Conservation (phyloP, 2,888 invertebrate genomes). For the Celastrina argiolus region DNA sequence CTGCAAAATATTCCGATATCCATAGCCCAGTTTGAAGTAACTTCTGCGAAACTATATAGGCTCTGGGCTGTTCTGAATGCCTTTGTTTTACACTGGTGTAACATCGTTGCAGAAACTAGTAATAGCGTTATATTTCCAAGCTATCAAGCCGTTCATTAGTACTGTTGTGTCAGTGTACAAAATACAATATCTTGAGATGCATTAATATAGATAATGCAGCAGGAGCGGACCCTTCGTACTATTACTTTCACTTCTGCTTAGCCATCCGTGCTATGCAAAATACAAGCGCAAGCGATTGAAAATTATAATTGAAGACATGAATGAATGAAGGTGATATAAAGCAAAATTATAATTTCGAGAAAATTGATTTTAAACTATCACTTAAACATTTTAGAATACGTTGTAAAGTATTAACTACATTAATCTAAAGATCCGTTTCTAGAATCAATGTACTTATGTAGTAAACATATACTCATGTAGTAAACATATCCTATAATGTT, state of each 20-base stretch:
- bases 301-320: neutral
- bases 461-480: no score
- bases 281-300: neutral
- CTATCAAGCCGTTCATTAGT: conserved; percentile 19
- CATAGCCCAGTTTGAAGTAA: neutral
- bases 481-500: no score
- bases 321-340: no score
- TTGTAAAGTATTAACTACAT: no score
- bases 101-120: neutral
- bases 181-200: conserved; percentile 18
- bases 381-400: no score
- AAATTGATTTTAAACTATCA: no score
- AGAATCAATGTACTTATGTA: no score
- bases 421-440: no score
- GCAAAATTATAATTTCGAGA: no score
- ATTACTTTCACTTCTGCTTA: conserved; percentile 27
- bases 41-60: neutral
- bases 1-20: no score
- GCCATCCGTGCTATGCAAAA: neutral
- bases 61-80: neutral
- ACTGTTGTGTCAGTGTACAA: conserved; percentile 21
- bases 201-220: conserved; percentile 20
- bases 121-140: conserved; percentile 17
- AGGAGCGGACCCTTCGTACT: conserved; percentile 25
- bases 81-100: neutral